A percentile compares a stretch with the other conserved stretches of the same genome.
Evolutionary conservation across 1,140 invertebrate species (phyloP).

Genomic region (Ips typographus): DNA sequence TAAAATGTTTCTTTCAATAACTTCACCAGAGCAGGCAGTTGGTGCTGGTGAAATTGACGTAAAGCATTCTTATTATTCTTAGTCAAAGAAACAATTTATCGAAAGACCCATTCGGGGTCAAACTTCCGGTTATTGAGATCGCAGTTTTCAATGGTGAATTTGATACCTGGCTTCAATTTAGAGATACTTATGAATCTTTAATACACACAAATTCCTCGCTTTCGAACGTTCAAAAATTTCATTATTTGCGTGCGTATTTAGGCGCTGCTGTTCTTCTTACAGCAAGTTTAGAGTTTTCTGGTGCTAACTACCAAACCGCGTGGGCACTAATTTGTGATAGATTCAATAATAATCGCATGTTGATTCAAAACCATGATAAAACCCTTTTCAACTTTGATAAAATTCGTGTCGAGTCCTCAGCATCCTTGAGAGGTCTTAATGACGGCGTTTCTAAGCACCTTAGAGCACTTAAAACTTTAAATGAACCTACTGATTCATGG

Average conservation of each 20-base stretch:
- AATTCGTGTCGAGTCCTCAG: too few species aligned
- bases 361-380: too few species aligned
- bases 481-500: too few species aligned
- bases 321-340: too few species aligned
- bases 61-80: neutral
- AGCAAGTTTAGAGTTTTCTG: slow-evolving; percentile 28
- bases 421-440: too few species aligned
- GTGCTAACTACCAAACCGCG: slow-evolving; percentile 42
- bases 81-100: neutral
- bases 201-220: slow-evolving; percentile 39
- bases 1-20: neutral
- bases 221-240: slow-evolving; percentile 37
- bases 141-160: slow-evolving; percentile 36
- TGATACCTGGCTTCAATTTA: slow-evolving; percentile 40
- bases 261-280: neutral
- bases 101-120: neutral
- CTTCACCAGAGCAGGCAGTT: neutral
- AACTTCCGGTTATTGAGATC: slow-evolving; percentile 6
- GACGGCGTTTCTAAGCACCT: too few species aligned
- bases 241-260: slow-evolving; percentile 31
- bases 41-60: neutral
- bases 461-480: too few species aligned
- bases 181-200: slow-evolving; percentile 39
- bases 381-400: too few species aligned
- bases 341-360: too few species aligned